Percentiles rank a stretch among this genome's conserved stretches.
Evolutionary conservation across 1,140 invertebrate genomes (phyloP).

Genomic region (Aradophagus sp.): DNA sequence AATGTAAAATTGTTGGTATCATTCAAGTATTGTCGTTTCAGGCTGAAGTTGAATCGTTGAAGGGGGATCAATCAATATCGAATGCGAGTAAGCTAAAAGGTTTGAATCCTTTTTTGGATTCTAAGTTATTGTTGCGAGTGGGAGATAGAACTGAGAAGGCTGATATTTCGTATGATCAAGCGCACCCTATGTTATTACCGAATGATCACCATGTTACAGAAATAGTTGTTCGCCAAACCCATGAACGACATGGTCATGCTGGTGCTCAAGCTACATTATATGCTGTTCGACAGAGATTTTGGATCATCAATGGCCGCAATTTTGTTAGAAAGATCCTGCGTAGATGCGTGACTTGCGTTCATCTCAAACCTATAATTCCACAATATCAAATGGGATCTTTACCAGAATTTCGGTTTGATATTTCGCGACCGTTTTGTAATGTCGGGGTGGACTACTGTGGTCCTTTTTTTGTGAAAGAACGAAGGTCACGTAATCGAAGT

Average conservation of each 20-base stretch:
- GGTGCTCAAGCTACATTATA: slow-evolving; percentile 1
- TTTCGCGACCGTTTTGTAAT: not conserved
- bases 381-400: not conserved
- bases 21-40: not conserved
- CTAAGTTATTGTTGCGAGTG: not conserved
- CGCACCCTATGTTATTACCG: slow-evolving; percentile 6
- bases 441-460: slow-evolving; percentile 6
- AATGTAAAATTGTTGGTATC: too few relatives aligned
- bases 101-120: slow-evolving; percentile 5
- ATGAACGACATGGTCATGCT: not conserved
- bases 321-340: not conserved
- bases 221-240: not conserved
- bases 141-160: slow-evolving; percentile 1
- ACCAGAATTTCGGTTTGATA: not conserved
- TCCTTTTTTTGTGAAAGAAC: slow-evolving; percentile 4
- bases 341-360: not conserved
- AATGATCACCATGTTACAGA: not conserved
- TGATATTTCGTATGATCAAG: slow-evolving; percentile 7
- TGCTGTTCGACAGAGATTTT: not conserved
- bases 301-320: not conserved
- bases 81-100: not conserved
- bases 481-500: not conserved
- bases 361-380: not conserved
- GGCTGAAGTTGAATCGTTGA: too few relatives aligned
- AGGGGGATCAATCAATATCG: too few relatives aligned